Evolutionary conservation across 2,888 invertebrate genomes (phyloP).

Genomic region (Erebia ligea): DNA sequence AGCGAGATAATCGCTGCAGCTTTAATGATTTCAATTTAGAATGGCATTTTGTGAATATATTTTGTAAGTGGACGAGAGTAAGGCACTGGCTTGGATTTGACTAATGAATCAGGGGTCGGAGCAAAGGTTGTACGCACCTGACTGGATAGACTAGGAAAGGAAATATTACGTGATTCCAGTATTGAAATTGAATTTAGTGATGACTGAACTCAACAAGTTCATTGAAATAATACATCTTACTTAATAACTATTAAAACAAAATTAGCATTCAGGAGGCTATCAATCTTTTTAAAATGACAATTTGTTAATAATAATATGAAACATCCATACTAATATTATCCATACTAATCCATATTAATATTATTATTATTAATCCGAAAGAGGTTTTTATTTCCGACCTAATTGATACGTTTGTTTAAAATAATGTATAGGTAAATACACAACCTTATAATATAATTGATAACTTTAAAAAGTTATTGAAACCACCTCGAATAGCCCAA

Average conservation of each 20-base stretch:
- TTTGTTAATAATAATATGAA: too few relatives aligned
- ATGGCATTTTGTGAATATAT: constrained; percentile 72
- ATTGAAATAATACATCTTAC: neutral
- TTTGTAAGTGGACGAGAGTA: constrained; percentile 60
- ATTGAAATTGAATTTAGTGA: neutral
- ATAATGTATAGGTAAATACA: neutral
- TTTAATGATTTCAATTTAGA: constrained; percentile 81
- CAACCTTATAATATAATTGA: neutral
- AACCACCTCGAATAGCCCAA: constrained; percentile 44
- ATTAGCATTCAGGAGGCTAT: too few relatives aligned
- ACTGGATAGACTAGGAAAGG: constrained; percentile 15
- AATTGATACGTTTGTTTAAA: neutral
- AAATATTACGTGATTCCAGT: neutral
- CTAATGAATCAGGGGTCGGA: constrained; percentile 63
- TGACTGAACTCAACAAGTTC: neutral
- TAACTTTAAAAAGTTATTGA: constrained; percentile 36
- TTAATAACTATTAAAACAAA: too few relatives aligned
- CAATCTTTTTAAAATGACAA: too few relatives aligned
- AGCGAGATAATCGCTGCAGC: constrained; percentile 77
- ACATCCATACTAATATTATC: too few relatives aligned
- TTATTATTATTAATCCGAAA: too few relatives aligned
- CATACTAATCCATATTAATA: too few relatives aligned
- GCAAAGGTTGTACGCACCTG: constrained; percentile 43
- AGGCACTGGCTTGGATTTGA: constrained; percentile 51
- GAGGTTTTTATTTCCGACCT: too few relatives aligned